phyloP scores from a whole-genome alignment of 1,140 invertebrate genomes.

The Brachionus asplanchnoidis region DNA sequence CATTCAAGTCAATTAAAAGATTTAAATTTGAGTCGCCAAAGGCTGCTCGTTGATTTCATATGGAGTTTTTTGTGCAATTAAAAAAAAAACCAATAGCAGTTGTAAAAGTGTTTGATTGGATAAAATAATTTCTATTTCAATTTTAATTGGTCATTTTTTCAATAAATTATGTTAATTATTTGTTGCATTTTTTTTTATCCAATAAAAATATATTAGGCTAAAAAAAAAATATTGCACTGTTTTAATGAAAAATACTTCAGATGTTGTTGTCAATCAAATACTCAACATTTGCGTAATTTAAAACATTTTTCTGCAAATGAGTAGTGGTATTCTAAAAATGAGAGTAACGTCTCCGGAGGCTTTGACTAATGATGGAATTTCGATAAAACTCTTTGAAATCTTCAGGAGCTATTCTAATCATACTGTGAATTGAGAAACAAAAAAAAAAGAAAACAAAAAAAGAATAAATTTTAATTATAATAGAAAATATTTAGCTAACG shows the following conservation, averaged over 20 bases:
- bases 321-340: background rate
- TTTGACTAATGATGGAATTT: background rate
- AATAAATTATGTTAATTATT: too few species aligned
- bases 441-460: background rate
- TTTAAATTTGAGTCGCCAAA: background rate
- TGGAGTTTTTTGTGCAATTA: too few species aligned
- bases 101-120: too few species aligned
- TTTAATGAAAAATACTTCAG: too few species aligned
- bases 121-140: too few species aligned
- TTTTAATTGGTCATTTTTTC: too few species aligned
- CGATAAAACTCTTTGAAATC: background rate
- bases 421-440: constrained; percentile 3
- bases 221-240: too few species aligned
- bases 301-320: background rate
- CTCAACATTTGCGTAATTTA: background rate
- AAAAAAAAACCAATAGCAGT: too few species aligned
- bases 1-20: background rate
- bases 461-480: background rate
- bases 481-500: constrained; percentile 18
- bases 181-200: too few species aligned
- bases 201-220: too few species aligned
- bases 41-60: background rate
- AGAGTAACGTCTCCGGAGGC: background rate
- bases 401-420: background rate
- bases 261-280: background rate